Base-by-base conservation (phyloP, 2,888 invertebrate genomes). In the Acanthosepion esculentum region DNA sequence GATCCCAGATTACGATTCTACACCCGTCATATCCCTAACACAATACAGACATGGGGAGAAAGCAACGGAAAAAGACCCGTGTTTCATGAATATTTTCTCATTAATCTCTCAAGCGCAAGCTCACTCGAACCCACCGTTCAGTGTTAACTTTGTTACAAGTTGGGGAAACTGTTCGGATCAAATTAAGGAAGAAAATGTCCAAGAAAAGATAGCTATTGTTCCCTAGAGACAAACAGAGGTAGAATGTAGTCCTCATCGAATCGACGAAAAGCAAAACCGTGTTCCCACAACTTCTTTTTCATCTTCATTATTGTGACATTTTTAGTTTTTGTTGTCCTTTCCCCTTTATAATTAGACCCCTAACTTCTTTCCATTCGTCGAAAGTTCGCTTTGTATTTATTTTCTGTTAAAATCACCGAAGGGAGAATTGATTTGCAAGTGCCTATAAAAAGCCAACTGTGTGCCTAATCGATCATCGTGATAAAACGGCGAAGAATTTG, bases 31-130 rank as follows among this genome's bases (percentile, higher is more conserved):
- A 78, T 12, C n/a, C n/a, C 15, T n/a, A 12, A 15, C 78, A 78
- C 78, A 78, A 78, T 78, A 78, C 78, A 33, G 33, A 15, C 15
- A n/a, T 10, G 12, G n/a, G 78, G 12, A 12, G n/a, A n/a, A 78
- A 78, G 33, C 78, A 78, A 33, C n/a, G 15, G 33, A n/a, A 7
- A 59, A 23, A 23, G n/a, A n/a, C n/a, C 12, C 15, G 33, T 78
- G 33, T 78, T n/a, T 78, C 78, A 33, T 78, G 78, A 78, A 78
- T 78, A 78, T 78, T 78, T 78, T 78, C n/a, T n/a, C 78, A 78
- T 78, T 78, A 78, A n/a, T n/a, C 78, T 78, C 78, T 33, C 1
- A n/a, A 78, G 15, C 8, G 33, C 78, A 78, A 78, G 33, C n/a
- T 78, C n/a, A 15, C 12, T 12, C 78, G 29, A 8, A n/a, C 78